Evolutionary conservation across 2,113 vertebrate species (phyloP).

Genomic region (Smithornis capensis): DNA sequence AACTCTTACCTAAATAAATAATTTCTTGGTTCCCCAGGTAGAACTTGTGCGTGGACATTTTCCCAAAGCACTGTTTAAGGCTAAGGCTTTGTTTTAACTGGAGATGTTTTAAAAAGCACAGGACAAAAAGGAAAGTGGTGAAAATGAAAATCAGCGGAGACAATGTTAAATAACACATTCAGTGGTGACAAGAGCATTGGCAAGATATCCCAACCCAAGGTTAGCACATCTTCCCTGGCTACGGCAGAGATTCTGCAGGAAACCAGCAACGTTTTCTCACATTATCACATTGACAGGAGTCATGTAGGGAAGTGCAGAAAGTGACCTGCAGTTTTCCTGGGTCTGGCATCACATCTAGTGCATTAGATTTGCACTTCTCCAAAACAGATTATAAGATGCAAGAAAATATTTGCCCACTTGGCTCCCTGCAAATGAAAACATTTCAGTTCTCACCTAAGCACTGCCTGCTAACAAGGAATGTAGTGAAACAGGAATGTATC

Average conservation of each 20-base stretch:
- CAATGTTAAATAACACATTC: neutral
- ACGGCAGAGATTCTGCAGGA: neutral
- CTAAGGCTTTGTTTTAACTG: neutral
- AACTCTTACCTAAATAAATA: neutral
- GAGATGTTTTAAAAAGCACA: neutral
- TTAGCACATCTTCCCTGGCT: neutral
- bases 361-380: neutral
- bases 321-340: neutral
- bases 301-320: fast-evolving
- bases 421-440: neutral
- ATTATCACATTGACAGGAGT: neutral
- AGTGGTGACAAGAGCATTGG: neutral
- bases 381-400: neutral
- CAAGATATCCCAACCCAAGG: neutral
- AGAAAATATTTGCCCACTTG: neutral
- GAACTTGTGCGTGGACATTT: fast-evolving
- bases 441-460: neutral
- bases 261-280: neutral
- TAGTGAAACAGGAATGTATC: neutral
- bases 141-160: neutral
- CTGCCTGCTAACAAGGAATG: neutral
- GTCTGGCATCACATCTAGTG: neutral
- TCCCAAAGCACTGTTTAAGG: neutral
- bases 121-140: neutral
- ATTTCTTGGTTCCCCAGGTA: neutral